Evolutionary conservation across 1,140 invertebrate species (phyloP).

Genomic region (Procambarus clarkii): DNA sequence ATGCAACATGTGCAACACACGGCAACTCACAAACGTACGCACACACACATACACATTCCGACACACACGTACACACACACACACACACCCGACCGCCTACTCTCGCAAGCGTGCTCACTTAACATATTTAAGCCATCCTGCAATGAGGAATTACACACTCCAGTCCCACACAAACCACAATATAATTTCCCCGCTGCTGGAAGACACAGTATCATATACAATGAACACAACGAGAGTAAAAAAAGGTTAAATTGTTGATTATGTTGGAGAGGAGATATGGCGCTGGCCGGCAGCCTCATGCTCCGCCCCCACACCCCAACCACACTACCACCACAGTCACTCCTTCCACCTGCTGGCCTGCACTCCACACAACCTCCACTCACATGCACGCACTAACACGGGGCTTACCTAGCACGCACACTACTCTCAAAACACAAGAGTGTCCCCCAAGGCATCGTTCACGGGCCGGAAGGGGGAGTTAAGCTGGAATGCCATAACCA

Average conservation of each 20-base stretch:
- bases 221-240: background rate
- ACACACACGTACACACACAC: conserved; percentile 47
- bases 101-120: background rate
- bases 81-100: conserved; percentile 36
- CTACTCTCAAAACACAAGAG: no score
- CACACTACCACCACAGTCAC: background rate
- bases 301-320: background rate
- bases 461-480: no score
- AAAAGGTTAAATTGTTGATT: background rate
- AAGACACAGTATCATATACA: background rate
- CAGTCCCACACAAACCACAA: background rate
- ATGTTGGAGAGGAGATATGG: background rate
- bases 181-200: background rate
- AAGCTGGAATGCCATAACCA: background rate
- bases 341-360: background rate
- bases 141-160: background rate
- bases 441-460: no score
- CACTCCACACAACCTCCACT: background rate
- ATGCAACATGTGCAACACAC: conserved; percentile 64
- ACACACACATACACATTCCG: conserved; percentile 48
- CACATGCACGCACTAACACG: no score
- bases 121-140: background rate
- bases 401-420: no score
- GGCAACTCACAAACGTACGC: conserved; percentile 22
- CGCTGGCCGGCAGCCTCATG: background rate